phyloP scores from a whole-genome alignment of 2,113 vertebrate species.

The Furnarius figulus region DNA sequence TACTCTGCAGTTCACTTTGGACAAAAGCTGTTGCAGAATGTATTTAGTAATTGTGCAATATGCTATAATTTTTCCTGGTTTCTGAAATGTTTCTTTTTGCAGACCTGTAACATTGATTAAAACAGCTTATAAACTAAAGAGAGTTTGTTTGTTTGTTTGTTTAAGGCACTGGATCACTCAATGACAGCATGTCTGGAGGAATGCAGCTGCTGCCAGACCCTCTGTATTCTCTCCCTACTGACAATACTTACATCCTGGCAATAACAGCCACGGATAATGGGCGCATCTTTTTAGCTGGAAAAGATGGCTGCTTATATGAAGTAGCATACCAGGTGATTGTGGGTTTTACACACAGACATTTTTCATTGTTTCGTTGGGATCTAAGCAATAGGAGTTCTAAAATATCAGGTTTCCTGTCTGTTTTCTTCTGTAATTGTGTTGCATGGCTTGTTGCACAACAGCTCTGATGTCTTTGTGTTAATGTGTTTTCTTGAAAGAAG shows the following conservation, averaged over 20 bases:
- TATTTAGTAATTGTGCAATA: neutral
- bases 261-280: constrained; percentile 90
- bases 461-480: neutral
- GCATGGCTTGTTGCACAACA: neutral
- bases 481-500: neutral
- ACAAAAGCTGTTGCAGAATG: neutral
- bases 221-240: constrained; percentile 94
- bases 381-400: neutral
- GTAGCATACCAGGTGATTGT: constrained; percentile 87
- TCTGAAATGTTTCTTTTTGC: neutral
- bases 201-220: constrained; percentile 96
- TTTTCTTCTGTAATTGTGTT: neutral
- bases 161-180: constrained; percentile 76
- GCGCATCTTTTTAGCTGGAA: constrained; percentile 94
- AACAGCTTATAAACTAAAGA: neutral
- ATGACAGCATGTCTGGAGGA: constrained; percentile 92
- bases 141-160: neutral
- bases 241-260: constrained; percentile 93
- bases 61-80: neutral
- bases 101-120: neutral
- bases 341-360: neutral
- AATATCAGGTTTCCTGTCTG: neutral
- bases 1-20: neutral
- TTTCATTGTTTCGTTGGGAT: neutral
- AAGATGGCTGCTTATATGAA: constrained; percentile 97